Conservation (phyloP, 2,113 vertebrate species). For the Synchiropus splendidus region DNA sequence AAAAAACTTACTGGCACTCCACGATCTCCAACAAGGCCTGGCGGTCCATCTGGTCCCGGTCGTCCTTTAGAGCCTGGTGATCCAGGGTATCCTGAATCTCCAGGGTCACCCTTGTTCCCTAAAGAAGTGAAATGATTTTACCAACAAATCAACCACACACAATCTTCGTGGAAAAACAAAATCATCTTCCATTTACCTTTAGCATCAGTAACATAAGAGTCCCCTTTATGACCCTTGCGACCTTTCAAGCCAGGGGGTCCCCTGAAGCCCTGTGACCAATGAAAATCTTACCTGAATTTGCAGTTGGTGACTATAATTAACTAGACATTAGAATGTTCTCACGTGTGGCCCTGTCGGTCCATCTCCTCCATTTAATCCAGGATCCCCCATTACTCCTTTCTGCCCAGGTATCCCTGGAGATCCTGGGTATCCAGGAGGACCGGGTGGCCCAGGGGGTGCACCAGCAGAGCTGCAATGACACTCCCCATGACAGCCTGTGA, state of each 20-base stretch:
- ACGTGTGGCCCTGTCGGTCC: constrained; percentile 31
- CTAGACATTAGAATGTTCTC: too few species aligned
- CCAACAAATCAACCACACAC: too few species aligned
- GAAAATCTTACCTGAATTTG: background rate
- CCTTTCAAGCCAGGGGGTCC: constrained; percentile 35
- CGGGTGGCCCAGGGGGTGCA: constrained; percentile 12
- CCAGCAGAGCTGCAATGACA: constrained; percentile 21
- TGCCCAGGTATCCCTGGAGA: constrained; percentile 50
- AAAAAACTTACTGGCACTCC: constrained; percentile 68
- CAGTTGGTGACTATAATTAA: too few species aligned
- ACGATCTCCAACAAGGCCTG: constrained; percentile 68
- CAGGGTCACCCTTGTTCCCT: constrained; percentile 52
- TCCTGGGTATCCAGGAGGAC: constrained; percentile 34
- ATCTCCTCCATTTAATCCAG: constrained; percentile 46
- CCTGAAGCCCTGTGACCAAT: constrained; percentile 29
- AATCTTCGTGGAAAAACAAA: too few species aligned
- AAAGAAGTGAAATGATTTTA: too few species aligned
- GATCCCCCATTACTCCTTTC: constrained; percentile 65
- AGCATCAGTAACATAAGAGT: constrained; percentile 2
- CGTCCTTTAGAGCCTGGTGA: constrained; percentile 48
- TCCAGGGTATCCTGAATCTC: constrained; percentile 50
- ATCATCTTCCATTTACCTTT: constrained; percentile 36
- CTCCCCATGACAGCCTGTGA: constrained; percentile 27
- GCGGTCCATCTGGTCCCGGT: constrained; percentile 65
- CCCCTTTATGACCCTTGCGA: constrained; percentile 47